phyloP scores from a whole-genome alignment of 1,140 invertebrate genomes.

The Ceratina japonica region DNA sequence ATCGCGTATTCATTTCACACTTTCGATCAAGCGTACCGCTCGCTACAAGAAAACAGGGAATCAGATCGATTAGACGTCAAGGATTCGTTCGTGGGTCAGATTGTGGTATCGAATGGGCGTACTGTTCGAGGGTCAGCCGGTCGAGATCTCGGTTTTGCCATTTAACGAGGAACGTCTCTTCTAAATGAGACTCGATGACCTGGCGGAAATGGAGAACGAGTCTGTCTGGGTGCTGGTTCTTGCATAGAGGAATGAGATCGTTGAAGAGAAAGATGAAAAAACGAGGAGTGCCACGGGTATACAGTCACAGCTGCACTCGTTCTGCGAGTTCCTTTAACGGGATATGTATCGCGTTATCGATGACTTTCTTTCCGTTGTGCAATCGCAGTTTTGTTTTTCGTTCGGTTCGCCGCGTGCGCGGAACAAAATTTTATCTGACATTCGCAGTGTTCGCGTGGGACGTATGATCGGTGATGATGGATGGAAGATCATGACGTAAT shows the following conservation, averaged over 20 bases:
- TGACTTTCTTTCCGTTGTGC: slow-evolving; percentile 30
- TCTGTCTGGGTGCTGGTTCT: slow-evolving; percentile 36
- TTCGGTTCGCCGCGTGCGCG: too few relatives aligned
- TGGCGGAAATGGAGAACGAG: slow-evolving; percentile 62
- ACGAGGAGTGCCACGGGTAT: neutral
- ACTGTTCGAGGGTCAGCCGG: slow-evolving; percentile 53
- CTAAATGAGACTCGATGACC: slow-evolving; percentile 71
- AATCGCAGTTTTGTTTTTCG: neutral
- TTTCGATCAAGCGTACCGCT: slow-evolving; percentile 7
- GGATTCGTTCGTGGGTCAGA: slow-evolving; percentile 60
- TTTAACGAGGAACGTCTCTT: slow-evolving; percentile 61
- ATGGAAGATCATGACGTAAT: too few relatives aligned
- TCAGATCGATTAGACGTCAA: slow-evolving; percentile 36
- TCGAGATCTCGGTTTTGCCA: slow-evolving; percentile 65
- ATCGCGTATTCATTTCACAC: slow-evolving; percentile 45
- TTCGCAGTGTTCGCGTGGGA: neutral
- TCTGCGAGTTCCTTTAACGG: neutral
- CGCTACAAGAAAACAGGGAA: slow-evolving; percentile 41
- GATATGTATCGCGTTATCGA: slow-evolving; percentile 12
- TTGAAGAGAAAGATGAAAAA: slow-evolving; percentile 12
- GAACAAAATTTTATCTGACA: neutral
- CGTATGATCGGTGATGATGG: neutral
- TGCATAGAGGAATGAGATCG: slow-evolving; percentile 36
- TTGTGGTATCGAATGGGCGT: slow-evolving; percentile 69
- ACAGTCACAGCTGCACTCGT: slow-evolving; percentile 2